Evolutionary conservation across 2,888 invertebrate species (phyloP), one percentile per base, ranked within the genome.

Genomic region (Agrochola macilenta): DNA sequence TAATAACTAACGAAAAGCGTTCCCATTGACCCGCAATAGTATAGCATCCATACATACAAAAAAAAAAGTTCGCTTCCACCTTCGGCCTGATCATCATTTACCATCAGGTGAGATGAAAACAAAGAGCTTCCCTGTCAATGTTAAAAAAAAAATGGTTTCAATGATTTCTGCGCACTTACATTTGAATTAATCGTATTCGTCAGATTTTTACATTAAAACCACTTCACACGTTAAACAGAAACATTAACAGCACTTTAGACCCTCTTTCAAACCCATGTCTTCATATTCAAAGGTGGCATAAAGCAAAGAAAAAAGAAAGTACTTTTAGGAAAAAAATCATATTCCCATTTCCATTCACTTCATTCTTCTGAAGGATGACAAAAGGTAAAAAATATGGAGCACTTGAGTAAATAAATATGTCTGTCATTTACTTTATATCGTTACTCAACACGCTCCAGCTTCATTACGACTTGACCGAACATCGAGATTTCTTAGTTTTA

Each of bases 291-390:
- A 73, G 64, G 58, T 26, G n/a, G 17, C 30, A 26, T 23, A 30
- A 60, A 76, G 58, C 64, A 57, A 65, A 83, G 69, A 71, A 73
- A 78, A 69, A 60, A 20, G 14, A 35, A 43, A 9, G 54, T 57
- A 61, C 64, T 61, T 66, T 65, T 20, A 26, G 17, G 26, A 54
- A 65, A 9, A 57, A 78, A 73, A 46, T 69, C 57, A 49, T 54
- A 70, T 46, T 57, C 8, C 14, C 8, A 49, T 79, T 68, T 68
- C 23, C 54, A 65, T 60, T 46, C 69, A 57, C 30, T 83, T 72
- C 54, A 52, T 66, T 57, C 26, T 26, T 43, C 43, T 35, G 69
- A 69, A 52, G 23, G 57, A 61, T 35, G 39, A 17, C 12, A 83
- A 82, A 76, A 64, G 46, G 58, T 68, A n/a, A 63, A n/a, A 63